Conservation (phyloP, 2,888 invertebrate species). For the Baccha elongata region DNA sequence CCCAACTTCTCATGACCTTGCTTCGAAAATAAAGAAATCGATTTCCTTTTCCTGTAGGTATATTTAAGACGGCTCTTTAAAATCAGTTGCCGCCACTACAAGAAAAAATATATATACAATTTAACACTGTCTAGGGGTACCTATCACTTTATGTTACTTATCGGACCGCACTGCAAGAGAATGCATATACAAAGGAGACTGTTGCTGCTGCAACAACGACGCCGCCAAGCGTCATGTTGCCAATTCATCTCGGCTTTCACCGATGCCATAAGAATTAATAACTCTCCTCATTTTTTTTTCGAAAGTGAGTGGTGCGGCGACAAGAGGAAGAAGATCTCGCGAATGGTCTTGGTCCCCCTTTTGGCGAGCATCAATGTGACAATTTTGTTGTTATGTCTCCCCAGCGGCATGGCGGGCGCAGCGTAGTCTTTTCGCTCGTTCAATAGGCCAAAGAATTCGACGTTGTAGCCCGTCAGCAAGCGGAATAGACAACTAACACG, state of each 20-base stretch:
- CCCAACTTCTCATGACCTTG: constrained; percentile 59
- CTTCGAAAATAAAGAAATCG: constrained; percentile 59
- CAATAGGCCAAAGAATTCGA: constrained; percentile 68
- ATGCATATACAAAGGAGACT: constrained; percentile 52
- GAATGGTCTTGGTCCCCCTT: constrained; percentile 29
- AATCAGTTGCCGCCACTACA: constrained; percentile 19
- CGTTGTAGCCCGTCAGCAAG: constrained; percentile 66
- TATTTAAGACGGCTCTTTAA: constrained; percentile 34
- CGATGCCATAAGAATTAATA: constrained; percentile 68
- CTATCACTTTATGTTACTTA: constrained; percentile 50
- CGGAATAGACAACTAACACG: constrained; percentile 68
- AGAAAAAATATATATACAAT: constrained; percentile 25
- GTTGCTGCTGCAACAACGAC: constrained; percentile 23
- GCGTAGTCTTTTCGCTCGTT: constrained; percentile 6
- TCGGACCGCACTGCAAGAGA: constrained; percentile 53
- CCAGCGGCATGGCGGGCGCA: neutral
- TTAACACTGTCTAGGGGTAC: constrained; percentile 54
- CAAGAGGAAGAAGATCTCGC: constrained; percentile 32
- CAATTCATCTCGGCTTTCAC: constrained; percentile 71
- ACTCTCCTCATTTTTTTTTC: constrained; percentile 43
- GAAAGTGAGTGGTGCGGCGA: constrained; percentile 31
- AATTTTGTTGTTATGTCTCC: constrained; percentile 42
- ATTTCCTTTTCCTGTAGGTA: too few species aligned
- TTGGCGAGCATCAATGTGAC: constrained; percentile 49
- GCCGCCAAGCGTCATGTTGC: constrained; percentile 61